A percentile compares a stretch with the other conserved stretches of the same genome.
Conservation (phyloP, 1,140 invertebrate genomes). For the Zaprionus tsacasi region DNA sequence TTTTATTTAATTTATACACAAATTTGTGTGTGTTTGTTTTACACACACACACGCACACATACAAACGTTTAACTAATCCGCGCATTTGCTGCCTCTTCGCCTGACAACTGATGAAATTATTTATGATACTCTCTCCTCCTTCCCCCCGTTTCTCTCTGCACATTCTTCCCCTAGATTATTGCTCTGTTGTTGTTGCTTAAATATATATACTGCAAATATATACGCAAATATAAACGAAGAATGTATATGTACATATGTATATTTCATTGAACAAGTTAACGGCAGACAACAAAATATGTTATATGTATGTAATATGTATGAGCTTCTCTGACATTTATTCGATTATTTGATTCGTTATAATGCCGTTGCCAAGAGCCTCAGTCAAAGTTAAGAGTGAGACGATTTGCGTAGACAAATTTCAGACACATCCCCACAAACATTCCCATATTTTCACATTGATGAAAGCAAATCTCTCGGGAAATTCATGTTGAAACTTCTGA, state of each 20-base stretch:
- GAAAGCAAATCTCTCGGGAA: neutral
- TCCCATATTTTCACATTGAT: neutral
- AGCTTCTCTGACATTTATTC: constrained; percentile 30
- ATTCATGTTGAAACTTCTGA: neutral
- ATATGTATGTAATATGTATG: constrained; percentile 35
- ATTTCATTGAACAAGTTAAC: constrained; percentile 47
- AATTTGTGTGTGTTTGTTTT: constrained; percentile 2
- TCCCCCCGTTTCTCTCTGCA: neutral
- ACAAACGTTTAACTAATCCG: constrained; percentile 44
- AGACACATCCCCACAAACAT: neutral
- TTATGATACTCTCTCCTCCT: constrained; percentile 53
- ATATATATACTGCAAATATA: neutral
- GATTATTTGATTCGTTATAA: constrained; percentile 30
- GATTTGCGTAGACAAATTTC: constrained; percentile 14
- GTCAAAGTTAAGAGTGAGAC: constrained; percentile 1
- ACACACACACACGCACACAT: constrained; percentile 9
- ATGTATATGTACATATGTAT: constrained; percentile 30
- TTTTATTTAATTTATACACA: constrained; percentile 67
- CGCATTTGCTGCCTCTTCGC: constrained; percentile 27
- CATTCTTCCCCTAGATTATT: constrained; percentile 6
- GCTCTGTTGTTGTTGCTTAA: constrained; percentile 10
- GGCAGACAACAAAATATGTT: constrained; percentile 29
- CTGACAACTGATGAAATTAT: constrained; percentile 78
- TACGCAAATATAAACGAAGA: neutral
- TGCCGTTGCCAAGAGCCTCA: constrained; percentile 31